Percentiles rank a stretch among this genome's conserved stretches.
Evolutionary conservation across 1,140 invertebrate species (phyloP).

Genomic region (Drosophila littoralis): DNA sequence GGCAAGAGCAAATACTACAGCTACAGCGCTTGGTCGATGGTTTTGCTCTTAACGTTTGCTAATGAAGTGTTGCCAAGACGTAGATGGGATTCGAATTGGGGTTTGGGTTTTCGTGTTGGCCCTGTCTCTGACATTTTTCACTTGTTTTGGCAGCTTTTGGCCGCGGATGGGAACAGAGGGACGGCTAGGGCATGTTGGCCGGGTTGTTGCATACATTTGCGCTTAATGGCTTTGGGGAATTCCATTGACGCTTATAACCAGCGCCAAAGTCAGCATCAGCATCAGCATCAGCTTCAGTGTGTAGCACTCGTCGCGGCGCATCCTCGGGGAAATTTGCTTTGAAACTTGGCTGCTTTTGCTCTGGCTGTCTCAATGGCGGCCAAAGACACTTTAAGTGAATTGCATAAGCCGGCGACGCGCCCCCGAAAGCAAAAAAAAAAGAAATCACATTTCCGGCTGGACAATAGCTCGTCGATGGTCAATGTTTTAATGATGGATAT

Average conservation of each 20-base stretch:
- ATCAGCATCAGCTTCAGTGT: slow-evolving; percentile 8
- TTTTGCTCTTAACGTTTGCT: slow-evolving; percentile 60
- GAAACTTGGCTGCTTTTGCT: slow-evolving; percentile 53
- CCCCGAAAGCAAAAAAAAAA: neutral
- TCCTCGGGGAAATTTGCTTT: slow-evolving; percentile 80
- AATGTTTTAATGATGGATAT: slow-evolving; percentile 71
- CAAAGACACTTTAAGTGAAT: slow-evolving; percentile 66
- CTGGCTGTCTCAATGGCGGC: neutral
- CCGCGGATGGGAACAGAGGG: no score
- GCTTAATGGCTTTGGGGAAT: slow-evolving; percentile 82
- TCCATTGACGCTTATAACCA: slow-evolving; percentile 80
- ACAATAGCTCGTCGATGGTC: slow-evolving; percentile 70
- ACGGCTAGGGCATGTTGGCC: slow-evolving; percentile 18
- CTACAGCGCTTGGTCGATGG: slow-evolving; percentile 15
- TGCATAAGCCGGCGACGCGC: slow-evolving; percentile 24
- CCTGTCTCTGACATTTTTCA: slow-evolving; percentile 72
- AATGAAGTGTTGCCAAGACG: slow-evolving; percentile 75
- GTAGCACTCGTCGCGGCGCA: slow-evolving; percentile 46
- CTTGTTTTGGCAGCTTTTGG: slow-evolving; percentile 46
- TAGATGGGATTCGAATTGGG: slow-evolving; percentile 30
- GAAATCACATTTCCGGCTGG: slow-evolving; percentile 16
- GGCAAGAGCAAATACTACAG: slow-evolving; percentile 12
- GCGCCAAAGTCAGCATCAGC: slow-evolving; percentile 2
- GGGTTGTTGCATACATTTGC: slow-evolving; percentile 79
- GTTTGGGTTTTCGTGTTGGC: neutral